phyloP scores from a whole-genome alignment of 2,888 invertebrate genomes.

The Campoplex nolae region DNA sequence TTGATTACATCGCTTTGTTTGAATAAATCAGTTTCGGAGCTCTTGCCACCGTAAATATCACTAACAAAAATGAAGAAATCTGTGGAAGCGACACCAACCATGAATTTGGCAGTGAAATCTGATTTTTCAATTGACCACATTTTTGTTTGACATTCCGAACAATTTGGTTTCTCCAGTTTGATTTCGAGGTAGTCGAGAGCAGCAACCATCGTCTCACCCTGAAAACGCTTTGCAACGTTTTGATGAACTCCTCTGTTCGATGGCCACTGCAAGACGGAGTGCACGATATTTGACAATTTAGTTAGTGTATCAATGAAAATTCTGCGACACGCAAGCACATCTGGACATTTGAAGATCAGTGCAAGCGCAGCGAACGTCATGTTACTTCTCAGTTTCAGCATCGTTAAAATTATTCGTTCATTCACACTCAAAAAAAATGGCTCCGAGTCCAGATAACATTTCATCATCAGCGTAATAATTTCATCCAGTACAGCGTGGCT shows the following conservation, averaged over 20 bases:
- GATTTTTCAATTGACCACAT: not conserved
- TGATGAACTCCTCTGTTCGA: too few relatives aligned
- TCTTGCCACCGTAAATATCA: not conserved
- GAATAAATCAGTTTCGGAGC: not conserved
- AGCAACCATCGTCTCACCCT: not conserved
- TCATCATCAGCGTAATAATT: not conserved
- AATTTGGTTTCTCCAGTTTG: not conserved
- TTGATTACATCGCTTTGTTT: not conserved
- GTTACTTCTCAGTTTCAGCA: not conserved
- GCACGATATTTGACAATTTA: not conserved
- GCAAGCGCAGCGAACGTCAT: not conserved
- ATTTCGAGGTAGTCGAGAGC: not conserved
- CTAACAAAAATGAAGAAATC: not conserved
- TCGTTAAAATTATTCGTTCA: not conserved
- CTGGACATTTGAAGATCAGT: not conserved
- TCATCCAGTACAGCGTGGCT: not conserved
- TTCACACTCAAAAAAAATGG: not conserved
- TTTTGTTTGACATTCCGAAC: not conserved
- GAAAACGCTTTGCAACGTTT: not conserved
- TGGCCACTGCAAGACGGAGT: not conserved
- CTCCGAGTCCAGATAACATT: not conserved
- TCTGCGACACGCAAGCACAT: not conserved
- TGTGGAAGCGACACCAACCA: not conserved
- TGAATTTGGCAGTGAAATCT: not conserved
- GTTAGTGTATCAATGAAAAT: not conserved